A percentile compares a stretch with the other conserved stretches of the same genome.
Evolutionary conservation across 2,113 vertebrate genomes (phyloP).

Genomic region (Stigmatopora nigra): DNA sequence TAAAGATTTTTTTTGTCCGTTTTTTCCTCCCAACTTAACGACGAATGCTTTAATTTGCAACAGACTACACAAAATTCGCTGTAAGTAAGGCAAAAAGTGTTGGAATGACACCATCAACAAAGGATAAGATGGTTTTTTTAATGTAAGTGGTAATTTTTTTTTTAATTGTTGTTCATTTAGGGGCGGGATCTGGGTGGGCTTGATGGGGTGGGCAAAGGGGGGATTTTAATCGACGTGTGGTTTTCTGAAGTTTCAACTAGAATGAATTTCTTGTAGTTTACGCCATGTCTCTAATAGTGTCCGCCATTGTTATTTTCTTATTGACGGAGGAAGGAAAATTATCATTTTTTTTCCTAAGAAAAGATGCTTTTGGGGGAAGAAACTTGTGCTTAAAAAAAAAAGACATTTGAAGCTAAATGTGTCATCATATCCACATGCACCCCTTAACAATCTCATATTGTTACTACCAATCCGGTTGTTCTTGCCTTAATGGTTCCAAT

Average conservation of each 20-base stretch:
- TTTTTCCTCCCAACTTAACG: constrained; percentile 52
- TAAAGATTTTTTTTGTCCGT: constrained; percentile 54
- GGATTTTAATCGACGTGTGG: constrained; percentile 55
- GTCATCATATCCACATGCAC: constrained; percentile 70
- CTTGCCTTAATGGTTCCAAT: constrained; percentile 68
- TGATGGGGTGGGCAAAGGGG: background rate
- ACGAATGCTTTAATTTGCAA: constrained; percentile 75
- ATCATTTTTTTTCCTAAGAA: constrained; percentile 4
- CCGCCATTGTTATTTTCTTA: constrained; percentile 71
- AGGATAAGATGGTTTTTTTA: constrained; percentile 74
- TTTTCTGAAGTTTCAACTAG: constrained; percentile 70
- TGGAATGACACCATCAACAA: constrained; percentile 71
- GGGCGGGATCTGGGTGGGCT: background rate
- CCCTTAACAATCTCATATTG: constrained; percentile 65
- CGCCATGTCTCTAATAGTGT: constrained; percentile 65
- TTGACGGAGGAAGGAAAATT: constrained; percentile 21
- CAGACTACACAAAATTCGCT: constrained; percentile 67
- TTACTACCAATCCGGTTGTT: constrained; percentile 72
- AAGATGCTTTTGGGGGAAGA: constrained; percentile 40
- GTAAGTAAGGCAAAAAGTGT: constrained; percentile 72
- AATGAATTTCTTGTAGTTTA: constrained; percentile 73
- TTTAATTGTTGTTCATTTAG: constrained; percentile 42
- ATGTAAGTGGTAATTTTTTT: constrained; percentile 76
- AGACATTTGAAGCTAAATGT: constrained; percentile 70
- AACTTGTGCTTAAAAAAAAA: constrained; percentile 61